Conservation (phyloP, 2,113 vertebrate genomes). For the Mesitornis unicolor region DNA sequence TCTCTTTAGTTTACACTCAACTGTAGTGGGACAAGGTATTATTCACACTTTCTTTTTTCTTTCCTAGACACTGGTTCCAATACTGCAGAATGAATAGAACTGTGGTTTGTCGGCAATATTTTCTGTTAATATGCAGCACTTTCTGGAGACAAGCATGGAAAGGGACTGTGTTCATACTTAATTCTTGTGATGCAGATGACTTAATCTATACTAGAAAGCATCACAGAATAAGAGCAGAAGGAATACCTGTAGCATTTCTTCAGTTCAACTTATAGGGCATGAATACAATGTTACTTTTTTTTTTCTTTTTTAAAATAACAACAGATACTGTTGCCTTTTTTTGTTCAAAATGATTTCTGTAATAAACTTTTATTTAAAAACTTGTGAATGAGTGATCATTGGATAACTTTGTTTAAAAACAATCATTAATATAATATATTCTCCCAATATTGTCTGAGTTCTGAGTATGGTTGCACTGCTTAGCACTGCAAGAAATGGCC, state of each 20-base stretch:
- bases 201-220: constrained; percentile 7
- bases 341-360: constrained; percentile 73
- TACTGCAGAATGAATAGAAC: constrained; percentile 78
- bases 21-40: background rate
- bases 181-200: constrained; percentile 73
- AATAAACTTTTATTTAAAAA: constrained; percentile 91
- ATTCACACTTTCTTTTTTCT: constrained; percentile 32
- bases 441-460: background rate
- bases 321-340: constrained; percentile 62
- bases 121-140: constrained; percentile 64
- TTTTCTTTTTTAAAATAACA: background rate
- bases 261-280: constrained; percentile 59
- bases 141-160: constrained; percentile 70
- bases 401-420: background rate
- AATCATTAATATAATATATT: background rate
- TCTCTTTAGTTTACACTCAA: background rate
- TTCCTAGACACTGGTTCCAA: constrained; percentile 87
- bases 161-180: constrained; percentile 84
- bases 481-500: background rate
- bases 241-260: constrained; percentile 59
- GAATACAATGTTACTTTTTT: constrained; percentile 51
- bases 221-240: constrained; percentile 20
- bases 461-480: background rate
- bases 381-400: background rate
- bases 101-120: constrained; percentile 48